phyloP scores from a whole-genome alignment of 2,888 invertebrate genomes.

The Homarus gammarus region DNA sequence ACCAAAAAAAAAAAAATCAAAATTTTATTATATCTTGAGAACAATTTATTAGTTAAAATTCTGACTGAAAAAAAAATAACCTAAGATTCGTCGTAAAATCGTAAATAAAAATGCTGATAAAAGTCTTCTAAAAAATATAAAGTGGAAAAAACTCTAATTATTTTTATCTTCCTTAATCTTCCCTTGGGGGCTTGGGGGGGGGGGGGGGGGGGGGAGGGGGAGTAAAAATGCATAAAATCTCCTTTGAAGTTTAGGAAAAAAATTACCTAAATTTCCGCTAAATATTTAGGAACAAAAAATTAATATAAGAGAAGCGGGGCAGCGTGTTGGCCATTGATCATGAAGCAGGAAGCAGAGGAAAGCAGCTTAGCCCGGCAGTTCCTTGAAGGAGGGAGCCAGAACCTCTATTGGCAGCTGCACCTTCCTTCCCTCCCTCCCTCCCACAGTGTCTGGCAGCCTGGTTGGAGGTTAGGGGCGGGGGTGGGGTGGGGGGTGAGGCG shows the following conservation, averaged over 20 bases:
- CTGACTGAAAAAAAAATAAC: no score
- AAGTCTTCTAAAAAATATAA: no score
- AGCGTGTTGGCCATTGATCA: neutral
- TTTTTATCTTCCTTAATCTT: no score
- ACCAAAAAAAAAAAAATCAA: neutral
- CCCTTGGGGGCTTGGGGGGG: no score
- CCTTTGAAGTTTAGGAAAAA: neutral
- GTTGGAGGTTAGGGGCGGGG: no score
- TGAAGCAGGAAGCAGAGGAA: neutral
- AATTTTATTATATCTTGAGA: neutral
- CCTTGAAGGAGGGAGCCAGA: neutral
- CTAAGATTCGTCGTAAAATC: no score
- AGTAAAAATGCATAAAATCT: no score
- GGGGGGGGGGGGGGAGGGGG: no score
- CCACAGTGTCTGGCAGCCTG: neutral
- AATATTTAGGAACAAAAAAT: neutral
- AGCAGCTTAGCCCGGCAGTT: neutral
- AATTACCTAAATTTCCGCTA: neutral
- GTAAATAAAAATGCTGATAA: no score
- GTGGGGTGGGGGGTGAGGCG: no score
- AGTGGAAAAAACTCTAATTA: no score
- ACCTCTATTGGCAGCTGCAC: neutral
- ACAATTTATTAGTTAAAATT: neutral
- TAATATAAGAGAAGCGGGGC: neutral
- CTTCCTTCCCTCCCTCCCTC: neutral